Conservation (phyloP, 2,888 invertebrate species). For the Epinotia ramella region DNA sequence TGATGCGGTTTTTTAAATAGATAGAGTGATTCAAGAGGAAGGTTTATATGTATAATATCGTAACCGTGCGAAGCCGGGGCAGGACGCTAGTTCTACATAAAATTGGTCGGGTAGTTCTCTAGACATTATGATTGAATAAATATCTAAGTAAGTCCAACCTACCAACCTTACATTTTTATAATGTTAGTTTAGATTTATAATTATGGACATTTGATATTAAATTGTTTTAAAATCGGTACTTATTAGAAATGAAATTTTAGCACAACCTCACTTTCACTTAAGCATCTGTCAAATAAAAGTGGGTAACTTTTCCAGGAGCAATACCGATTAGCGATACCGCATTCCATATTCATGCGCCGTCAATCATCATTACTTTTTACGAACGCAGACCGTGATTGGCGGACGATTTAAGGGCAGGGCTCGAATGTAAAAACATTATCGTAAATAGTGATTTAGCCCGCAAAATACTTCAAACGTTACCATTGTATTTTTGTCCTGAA, state of each 20-base stretch:
- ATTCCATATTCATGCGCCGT: constrained; percentile 38
- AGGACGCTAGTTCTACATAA: too few species aligned
- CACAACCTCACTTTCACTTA: background rate
- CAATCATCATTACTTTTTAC: constrained; percentile 46
- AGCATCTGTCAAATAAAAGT: background rate
- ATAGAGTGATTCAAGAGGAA: too few species aligned
- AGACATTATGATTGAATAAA: too few species aligned
- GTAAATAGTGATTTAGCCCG: constrained; percentile 24
- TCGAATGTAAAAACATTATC: constrained; percentile 19
- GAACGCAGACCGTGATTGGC: constrained; percentile 27
- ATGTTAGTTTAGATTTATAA: too few species aligned
- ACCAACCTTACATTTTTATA: too few species aligned
- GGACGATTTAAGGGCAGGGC: constrained; percentile 21
- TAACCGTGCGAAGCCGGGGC: too few species aligned
- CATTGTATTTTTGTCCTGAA: background rate
- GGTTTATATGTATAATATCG: too few species aligned
- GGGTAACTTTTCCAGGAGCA: constrained; percentile 1
- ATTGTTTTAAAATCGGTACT: too few species aligned
- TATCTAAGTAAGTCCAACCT: too few species aligned
- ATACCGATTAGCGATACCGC: constrained; percentile 31
- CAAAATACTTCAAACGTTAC: background rate
- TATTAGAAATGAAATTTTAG: background rate
- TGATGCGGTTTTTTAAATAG: too few species aligned
- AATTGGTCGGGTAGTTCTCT: too few species aligned
- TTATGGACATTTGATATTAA: too few species aligned